phyloP scores from a whole-genome alignment of 2,888 invertebrate species.

The Oxyscelio sp. region DNA sequence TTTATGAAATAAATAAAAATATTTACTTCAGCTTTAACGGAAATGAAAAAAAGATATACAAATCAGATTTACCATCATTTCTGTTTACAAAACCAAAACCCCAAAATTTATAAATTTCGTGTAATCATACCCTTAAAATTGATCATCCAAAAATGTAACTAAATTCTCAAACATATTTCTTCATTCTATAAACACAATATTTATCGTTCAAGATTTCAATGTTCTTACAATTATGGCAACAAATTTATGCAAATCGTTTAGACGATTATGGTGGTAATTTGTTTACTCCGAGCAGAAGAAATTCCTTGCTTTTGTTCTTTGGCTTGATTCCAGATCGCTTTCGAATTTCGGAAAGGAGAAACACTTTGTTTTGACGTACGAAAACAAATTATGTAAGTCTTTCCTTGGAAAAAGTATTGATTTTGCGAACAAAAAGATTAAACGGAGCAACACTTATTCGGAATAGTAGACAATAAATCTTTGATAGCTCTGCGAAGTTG shows the following conservation, averaged over 20 bases:
- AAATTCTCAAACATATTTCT: too few relatives aligned
- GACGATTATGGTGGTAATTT: background rate
- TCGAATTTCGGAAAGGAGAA: background rate
- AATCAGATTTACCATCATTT: too few relatives aligned
- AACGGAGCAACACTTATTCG: slow-evolving; percentile 2
- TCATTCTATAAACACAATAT: too few relatives aligned
- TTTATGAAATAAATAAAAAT: too few relatives aligned
- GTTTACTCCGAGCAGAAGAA: background rate
- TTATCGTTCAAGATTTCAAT: too few relatives aligned
- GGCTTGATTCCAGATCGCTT: background rate
- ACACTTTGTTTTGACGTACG: background rate
- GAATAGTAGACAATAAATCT: slow-evolving; percentile 17
- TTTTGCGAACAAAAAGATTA: slow-evolving; percentile 22
- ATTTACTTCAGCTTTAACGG: too few relatives aligned
- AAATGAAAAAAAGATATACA: too few relatives aligned
- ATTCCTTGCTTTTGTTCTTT: background rate
- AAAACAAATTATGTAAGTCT: background rate
- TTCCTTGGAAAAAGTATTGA: slow-evolving; percentile 39
- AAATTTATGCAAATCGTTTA: background rate
- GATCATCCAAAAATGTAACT: too few relatives aligned
- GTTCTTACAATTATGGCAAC: background rate
- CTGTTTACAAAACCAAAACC: too few relatives aligned
- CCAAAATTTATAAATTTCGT: too few relatives aligned
- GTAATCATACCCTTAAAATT: too few relatives aligned
- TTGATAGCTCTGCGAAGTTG: slow-evolving; percentile 24